Evolutionary conservation across 2,797 vertebrate species (phyloP), one percentile per base, ranked within the genome.

Genomic region (Acanthopagrus latus): DNA sequence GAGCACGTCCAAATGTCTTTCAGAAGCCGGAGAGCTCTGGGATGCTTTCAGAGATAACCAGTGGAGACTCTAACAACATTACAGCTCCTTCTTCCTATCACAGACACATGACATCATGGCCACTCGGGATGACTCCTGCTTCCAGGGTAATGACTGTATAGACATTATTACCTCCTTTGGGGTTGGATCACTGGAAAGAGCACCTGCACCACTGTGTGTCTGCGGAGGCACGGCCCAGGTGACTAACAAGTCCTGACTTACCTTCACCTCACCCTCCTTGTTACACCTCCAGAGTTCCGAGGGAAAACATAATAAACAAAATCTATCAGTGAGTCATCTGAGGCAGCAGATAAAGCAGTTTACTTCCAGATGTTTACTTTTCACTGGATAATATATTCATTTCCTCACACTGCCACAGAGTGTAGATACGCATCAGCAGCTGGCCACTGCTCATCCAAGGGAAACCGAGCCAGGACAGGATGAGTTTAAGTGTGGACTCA

Each of bases 161-260:
- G 85, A 82, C 83, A 78, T 87, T 81, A 90, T 83, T 78, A 71
- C 64, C 79, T 84, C 80, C 71, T 67, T 58, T 68, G 80, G 64
- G 83, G 59, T 12, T 78, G 44, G 43, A 82, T 20, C 50, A 74
- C 48, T 48, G 21, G 8, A 64, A 23, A 14, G 52, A 81, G 58
- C 87, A 93, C 89, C 88, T 92, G 90, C 70, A 44, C 33, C 3
- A 6, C 59, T 74, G 23, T 69, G n/a, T 11, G 78, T 78, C 44
- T 12, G 78, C 76, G 38, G 33, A 48, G 74, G 82, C 78, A 25
- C 57, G 64, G 58, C 74, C 78, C 75, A 54, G 78, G 29, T 93
- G 90, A 91, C 82, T 89, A 90, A 92, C 90, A 85, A 74, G 74
- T 56, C 83, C 60, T 71, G 78, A 86, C 86, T 87, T 88, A 89